These are phyloP conservation scores for Ornithorhynchus anatinus DNA, from an alignment of 2,113 vertebrate genomes.

Conservation along the genomic window DNA sequence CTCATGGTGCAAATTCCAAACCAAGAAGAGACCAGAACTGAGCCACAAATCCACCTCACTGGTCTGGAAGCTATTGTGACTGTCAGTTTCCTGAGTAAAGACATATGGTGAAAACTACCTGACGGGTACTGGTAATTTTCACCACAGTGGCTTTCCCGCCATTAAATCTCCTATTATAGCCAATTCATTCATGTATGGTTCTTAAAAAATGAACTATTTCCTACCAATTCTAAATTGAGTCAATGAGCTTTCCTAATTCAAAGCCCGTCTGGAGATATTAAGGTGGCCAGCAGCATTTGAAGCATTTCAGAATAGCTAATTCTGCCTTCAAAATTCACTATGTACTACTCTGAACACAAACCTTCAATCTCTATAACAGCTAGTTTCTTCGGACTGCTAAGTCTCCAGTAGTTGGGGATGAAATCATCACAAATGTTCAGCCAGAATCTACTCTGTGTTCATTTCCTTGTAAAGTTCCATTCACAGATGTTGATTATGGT, in stretches of 20 bases:
- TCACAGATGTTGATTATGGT: neutral
- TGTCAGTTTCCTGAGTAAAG: neutral
- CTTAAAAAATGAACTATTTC: conserved; percentile 29
- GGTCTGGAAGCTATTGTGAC: neutral
- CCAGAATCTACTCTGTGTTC: neutral
- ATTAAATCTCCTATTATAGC: conserved; percentile 27
- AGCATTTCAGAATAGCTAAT: neutral
- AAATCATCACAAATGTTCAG: neutral
- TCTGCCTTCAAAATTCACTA: neutral
- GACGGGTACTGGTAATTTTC: conserved; percentile 5
- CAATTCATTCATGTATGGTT: conserved; percentile 29
- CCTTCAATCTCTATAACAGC: neutral
- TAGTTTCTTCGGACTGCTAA: neutral
- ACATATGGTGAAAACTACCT: conserved; percentile 16
- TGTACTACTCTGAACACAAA: neutral
- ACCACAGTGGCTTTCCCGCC: conserved; percentile 33
- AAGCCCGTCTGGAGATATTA: neutral
- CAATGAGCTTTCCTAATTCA: conserved; percentile 19
- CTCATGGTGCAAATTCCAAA: neutral
- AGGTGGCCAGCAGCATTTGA: neutral
- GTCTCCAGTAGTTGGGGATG: neutral
- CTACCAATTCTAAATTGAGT: conserved; percentile 4
- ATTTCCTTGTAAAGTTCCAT: neutral
- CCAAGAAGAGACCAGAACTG: neutral
- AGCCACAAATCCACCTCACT: conserved; percentile 7